phyloP scores from a whole-genome alignment of 2,888 invertebrate species.

The Heteropelma amictum region DNA sequence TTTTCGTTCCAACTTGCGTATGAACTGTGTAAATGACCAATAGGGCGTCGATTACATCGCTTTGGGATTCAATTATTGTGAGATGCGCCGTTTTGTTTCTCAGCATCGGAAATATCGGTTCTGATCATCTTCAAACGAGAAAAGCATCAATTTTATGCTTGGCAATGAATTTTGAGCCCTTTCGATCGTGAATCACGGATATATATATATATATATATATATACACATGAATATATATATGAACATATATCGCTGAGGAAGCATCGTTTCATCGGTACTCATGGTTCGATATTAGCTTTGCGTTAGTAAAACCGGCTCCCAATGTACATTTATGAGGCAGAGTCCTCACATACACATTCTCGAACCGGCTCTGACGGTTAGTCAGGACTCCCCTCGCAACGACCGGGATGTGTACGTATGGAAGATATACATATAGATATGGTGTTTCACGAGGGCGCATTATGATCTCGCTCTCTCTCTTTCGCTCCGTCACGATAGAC shows the following conservation, averaged over 20 bases:
- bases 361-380: conserved; percentile 66
- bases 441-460: conserved; percentile 64
- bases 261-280: conserved; percentile 24
- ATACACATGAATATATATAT: too few species aligned
- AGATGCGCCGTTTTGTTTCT: background rate
- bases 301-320: conserved; percentile 27
- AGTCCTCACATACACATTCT: conserved; percentile 35
- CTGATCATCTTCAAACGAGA: background rate
- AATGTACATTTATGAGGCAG: conserved; percentile 14
- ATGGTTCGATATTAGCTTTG: conserved; percentile 32
- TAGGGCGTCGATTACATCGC: background rate
- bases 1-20: background rate
- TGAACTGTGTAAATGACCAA: background rate
- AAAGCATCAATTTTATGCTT: background rate
- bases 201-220: too few species aligned
- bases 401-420: conserved; percentile 62
- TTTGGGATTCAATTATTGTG: background rate
- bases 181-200: background rate
- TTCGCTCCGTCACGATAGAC: conserved; percentile 5
- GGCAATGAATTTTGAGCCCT: background rate
- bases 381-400: conserved; percentile 68
- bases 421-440: too few species aligned
- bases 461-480: conserved; percentile 48
- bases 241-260: too few species aligned
- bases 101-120: background rate